Base-by-base conservation (phyloP, 2,888 invertebrate species). In the Magallana nippona region DNA sequence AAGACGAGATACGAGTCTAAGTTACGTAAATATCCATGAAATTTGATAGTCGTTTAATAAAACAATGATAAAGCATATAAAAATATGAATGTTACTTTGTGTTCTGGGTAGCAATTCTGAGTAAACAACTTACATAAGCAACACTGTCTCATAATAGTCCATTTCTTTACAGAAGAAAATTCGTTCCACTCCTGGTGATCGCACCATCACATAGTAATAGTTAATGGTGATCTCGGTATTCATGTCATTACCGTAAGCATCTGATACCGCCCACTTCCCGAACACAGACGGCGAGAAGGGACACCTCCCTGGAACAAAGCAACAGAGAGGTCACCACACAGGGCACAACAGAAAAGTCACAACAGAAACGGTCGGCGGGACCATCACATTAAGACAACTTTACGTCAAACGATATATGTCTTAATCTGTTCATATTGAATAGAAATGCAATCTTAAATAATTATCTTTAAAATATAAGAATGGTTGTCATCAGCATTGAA, bases 241-340 rank as follows among this genome's bases (percentile, higher is more conserved):
- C 71, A 71, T 71, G 71, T 71, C 71, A 71, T 71, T 71, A 27
- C 32, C 71, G 32, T 71, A 71, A 27, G 71, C 27, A 13, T 71
- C 71, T 10, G 71, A 71, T 15, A 71, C 71, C 27, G 71, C 71
- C 71, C 71, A 71, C 71, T 71, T 71, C 32, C 71, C 71, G 15
- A 71, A 71, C 71, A 71, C 71, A 27, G 71, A 71, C 22, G 71
- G 71, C 15, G 71, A 71, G 22, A 71, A 71, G 15, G 71, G 71
- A 71, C 71, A 71, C 32, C 71, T 22, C 13, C 71, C 71, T 71
- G 71, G 13, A 71, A 71, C 5, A 71, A 15, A 60, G 19, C 10
- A 60, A 60, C 60, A 60, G 1, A 19, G 19, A 19, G 17, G 19
- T 19, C 19, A 60, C 19, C 2, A 60, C 19, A 60, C 19, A n/a